Evolutionary conservation across 2,113 vertebrate species (phyloP), one percentile per base, ranked within the genome.

Genomic region (Tragelaphus scriptus): DNA sequence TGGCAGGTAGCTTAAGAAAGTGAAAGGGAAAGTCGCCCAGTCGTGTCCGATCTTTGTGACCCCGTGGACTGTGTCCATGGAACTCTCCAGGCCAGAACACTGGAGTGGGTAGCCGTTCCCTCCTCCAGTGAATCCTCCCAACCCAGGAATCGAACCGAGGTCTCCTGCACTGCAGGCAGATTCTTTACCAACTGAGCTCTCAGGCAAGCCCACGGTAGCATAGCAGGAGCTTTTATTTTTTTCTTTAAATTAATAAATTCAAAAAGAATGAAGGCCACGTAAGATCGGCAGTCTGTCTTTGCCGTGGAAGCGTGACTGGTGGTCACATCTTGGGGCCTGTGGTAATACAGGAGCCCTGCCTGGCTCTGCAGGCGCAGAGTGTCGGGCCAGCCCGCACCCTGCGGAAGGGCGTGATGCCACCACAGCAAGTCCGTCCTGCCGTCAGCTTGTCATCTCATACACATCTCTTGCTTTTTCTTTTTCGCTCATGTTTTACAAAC

Each of bases 121-220:
- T 40, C 12, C n/a, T 75, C n/a, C n/a, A 71, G 68, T 0, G 68
- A 21, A 40, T 23, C 19, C n/a, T 71, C 10, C n/a, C n/a, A 71
- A 5, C n/a, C n/a, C n/a, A 36, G 68, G 1, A 71, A 40, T 40
- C 0, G 2, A 71, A 71, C n/a, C 0, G 2, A 1, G n/a, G 65
- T 71, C 68, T 36, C 68, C 68, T 71, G 68, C 68, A 23, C 23
- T 12, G 19, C n/a, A 71, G n/a, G 68, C 17, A 0, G 10, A 71
- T 71, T 71, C 68, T 71, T 36, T 36, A 40, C 68, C n/a, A 40
- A 23, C 68, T 71, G n/a, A 71, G 68, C n/a, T 23, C 6, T 23
- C 68, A 40, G n/a, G 10, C n/a, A 71, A 40, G n/a, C 10, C 68
- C 10, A 19, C 40, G n/a, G n/a, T 40, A 40, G n/a, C 68, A 40